Evolutionary conservation across 2,797 vertebrate genomes (phyloP), one percentile per base, ranked within the genome.

Genomic region (Paramormyrops hopkinsi): DNA sequence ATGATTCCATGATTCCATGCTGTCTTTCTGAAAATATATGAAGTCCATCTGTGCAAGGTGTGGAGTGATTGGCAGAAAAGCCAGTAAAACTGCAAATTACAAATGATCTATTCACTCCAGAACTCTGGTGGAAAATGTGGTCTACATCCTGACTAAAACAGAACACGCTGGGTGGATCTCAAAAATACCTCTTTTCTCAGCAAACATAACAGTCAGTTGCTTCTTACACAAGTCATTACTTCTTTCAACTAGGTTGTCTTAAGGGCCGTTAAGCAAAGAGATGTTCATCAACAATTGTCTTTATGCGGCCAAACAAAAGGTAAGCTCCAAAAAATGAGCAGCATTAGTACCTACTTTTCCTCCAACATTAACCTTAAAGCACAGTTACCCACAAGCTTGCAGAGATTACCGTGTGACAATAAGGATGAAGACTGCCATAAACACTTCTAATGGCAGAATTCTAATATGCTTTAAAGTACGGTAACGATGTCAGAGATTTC

Each of bases 291-390:
- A 89, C 44, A 62, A 82, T 87, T 89, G 88, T 69, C 88, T 73
- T 88, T 89, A 90, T 91, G 89, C 87, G 91, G 89, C 86, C 88
- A 89, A 89, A 89, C 83, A 86, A 86, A 91, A 89, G 90, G 86
- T 89, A 90, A 89, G 89, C 87, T 56, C 44, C 89, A 56, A 89
- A 56, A 89, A 88, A 92, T 91, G 5, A 90, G 89, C 76, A 73
- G 62, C 87, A 90, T 88, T 91, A 89, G 59, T 89, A 89, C 91
- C 89, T 54, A 76, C 59, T 90, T 90, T 90, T 88, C 89, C 88
- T 89, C 86, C 89, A 89, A 87, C 87, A 92, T 92, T 91, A 91
- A 88, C 76, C 69, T 86, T 90, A 91, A 91, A 90, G 89, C 90
- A 92, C 90, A 90, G 84, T 62, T 90, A 73, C 88, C 88, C 82